Conservation (phyloP, 2,113 vertebrate species). For the Peromyscus polionotus region DNA sequence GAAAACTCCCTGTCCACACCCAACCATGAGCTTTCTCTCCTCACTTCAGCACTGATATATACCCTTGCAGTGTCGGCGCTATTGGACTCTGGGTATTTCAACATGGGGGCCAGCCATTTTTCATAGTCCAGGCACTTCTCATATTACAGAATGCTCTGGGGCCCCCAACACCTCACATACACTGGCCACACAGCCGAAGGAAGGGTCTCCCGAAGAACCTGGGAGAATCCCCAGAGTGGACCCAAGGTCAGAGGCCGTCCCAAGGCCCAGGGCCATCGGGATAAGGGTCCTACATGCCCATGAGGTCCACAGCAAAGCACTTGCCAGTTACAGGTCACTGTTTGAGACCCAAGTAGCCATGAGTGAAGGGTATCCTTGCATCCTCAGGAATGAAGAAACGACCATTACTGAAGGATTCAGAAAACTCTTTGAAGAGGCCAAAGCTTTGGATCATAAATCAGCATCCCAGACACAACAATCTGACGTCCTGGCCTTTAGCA, state of each 20-base stretch:
- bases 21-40: neutral
- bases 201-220: neutral
- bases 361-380: conserved; percentile 20
- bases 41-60: neutral
- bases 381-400: conserved; percentile 48
- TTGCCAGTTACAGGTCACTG: neutral
- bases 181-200: neutral
- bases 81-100: conserved; percentile 20
- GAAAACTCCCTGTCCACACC: neutral
- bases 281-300: neutral
- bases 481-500: conserved; percentile 71
- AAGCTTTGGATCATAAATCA: conserved; percentile 69
- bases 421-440: conserved; percentile 68
- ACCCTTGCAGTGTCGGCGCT: neutral
- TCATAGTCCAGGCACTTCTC: conserved; percentile 2
- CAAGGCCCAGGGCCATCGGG: neutral
- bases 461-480: conserved; percentile 76
- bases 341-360: neutral
- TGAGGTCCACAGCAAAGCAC: conserved; percentile 35
- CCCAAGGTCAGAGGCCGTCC: conserved; percentile 1
- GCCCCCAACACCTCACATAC: neutral
- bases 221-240: neutral
- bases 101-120: conserved; percentile 33
- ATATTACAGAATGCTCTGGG: conserved; percentile 17
- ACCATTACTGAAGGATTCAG: conserved; percentile 60